phyloP scores from a whole-genome alignment of 2,888 invertebrate species.

The Epistrophe eligans region DNA sequence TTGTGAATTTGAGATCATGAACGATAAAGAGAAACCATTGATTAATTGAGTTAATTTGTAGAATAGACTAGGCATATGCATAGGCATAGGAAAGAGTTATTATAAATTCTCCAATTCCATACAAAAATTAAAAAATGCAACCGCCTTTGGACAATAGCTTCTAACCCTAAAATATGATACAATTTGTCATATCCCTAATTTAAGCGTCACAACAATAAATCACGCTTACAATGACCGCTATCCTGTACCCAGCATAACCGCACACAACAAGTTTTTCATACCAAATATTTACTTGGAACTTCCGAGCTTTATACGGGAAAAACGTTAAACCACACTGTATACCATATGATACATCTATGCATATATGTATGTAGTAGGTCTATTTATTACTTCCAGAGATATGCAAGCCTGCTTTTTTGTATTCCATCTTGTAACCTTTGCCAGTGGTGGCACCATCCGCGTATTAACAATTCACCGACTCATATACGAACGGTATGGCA shows the following conservation, averaged over 20 bases:
- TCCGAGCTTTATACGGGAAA: neutral
- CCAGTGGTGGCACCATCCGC: slow-evolving; percentile 39
- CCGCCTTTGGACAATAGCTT: neutral
- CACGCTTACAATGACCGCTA: slow-evolving; percentile 68
- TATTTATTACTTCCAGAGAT: slow-evolving; percentile 72
- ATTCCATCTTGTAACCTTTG: slow-evolving; percentile 30
- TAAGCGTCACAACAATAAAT: slow-evolving; percentile 64
- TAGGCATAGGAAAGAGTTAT: neutral
- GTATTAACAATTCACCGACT: slow-evolving; percentile 73
- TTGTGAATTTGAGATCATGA: neutral
- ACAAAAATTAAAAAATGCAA: slow-evolving; percentile 15
- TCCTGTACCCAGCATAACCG: slow-evolving; percentile 37
- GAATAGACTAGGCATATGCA: neutral
- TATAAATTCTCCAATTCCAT: neutral
- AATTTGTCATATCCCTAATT: slow-evolving; percentile 71
- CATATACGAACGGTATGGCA: slow-evolving; percentile 39
- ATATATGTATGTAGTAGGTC: slow-evolving; percentile 35
- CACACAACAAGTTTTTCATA: slow-evolving; percentile 55
- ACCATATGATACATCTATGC: neutral
- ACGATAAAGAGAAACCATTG: slow-evolving; percentile 24
- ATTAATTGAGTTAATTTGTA: slow-evolving; percentile 27
- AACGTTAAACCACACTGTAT: slow-evolving; percentile 14
- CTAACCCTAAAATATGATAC: slow-evolving; percentile 63
- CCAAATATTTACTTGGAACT: slow-evolving; percentile 26
- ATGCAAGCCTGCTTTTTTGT: slow-evolving; percentile 45